Base-by-base conservation (phyloP, 2,113 vertebrate genomes). In the Benitochromis conjunctus region DNA sequence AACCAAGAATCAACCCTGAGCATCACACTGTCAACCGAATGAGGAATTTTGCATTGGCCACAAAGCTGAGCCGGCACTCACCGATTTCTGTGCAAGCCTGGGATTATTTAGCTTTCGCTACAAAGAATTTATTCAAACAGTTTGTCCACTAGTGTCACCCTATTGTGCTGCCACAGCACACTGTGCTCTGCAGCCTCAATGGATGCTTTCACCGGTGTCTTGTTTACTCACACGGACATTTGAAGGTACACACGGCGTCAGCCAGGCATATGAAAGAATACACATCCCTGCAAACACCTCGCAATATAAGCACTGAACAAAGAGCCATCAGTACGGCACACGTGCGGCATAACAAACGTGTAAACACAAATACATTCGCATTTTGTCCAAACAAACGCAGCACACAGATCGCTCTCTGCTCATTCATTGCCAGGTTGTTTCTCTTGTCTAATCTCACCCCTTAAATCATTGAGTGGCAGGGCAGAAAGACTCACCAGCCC, bases 391-490 rank as follows among this genome's bases (percentile, higher is more conserved):
- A 76, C 29, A 31, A 48, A 58, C 11, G 24, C 19, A 5, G 38
- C 2, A 19, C 84, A 80, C 53, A 53, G 79, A 26, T 3, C 13
- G 11, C 21, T 31, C 8, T 48, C 38, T 29, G 62, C 58, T 80
- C 34, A 18, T 9, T 56, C 56, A 76, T 7, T 55, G 57, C 55
- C 76, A 62, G 62, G 86, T 43, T 84, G 86, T 60, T 76, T 57
- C 69, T 88, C 46, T 82, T 89, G 81, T 90, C 57, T 91, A 90
- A 92, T 93, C 86, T 82, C 77, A 21, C 38, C 62, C 87, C 77
- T 93, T 90, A 90, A 91, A 94, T 92, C 90, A 91, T 81, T 89
- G 91, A 94, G 86, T 89, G 91, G 88, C 90, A 85, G 88, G 77
- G 56, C 64, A 85, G 64, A 89, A 60, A 92, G 89, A 78, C 89